Conservation (phyloP, 1,140 invertebrate genomes). For the Notospermus geniculatus region DNA sequence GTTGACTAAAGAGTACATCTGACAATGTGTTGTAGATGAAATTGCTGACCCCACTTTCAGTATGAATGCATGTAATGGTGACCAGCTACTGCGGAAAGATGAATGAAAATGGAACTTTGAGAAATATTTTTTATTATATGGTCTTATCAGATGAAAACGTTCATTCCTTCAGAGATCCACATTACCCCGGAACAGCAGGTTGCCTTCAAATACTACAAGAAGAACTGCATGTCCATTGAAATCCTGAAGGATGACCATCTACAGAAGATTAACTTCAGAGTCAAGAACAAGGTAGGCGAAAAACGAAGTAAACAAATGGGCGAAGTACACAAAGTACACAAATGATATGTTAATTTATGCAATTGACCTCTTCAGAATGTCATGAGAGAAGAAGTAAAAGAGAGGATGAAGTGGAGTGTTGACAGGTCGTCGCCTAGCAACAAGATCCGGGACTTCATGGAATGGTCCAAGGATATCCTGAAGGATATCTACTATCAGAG, state of each 20-base stretch:
- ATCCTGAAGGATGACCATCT: slow-evolving; percentile 53
- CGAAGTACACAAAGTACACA: too few relatives aligned
- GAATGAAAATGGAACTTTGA: too few relatives aligned
- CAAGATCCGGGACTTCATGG: slow-evolving; percentile 53
- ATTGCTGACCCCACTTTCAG: too few relatives aligned
- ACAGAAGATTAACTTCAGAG: slow-evolving; percentile 55
- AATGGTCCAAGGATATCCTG: slow-evolving; percentile 54
- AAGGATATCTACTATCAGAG: slow-evolving; percentile 53
- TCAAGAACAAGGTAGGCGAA: slow-evolving; percentile 51
- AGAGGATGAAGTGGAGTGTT: slow-evolving; percentile 55
- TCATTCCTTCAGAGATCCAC: slow-evolving; percentile 20
- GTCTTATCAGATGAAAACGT: too few relatives aligned
- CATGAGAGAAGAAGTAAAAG: slow-evolving; percentile 53
- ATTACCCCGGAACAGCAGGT: slow-evolving; percentile 42
- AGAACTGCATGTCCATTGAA: slow-evolving; percentile 54
- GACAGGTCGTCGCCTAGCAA: slow-evolving; percentile 54
- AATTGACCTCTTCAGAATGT: slow-evolving; percentile 38
- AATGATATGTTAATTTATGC: neutral
- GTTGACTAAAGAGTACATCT: too few relatives aligned
- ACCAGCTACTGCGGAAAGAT: too few relatives aligned
- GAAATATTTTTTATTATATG: too few relatives aligned
- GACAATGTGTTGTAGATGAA: too few relatives aligned
- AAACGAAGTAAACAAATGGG: too few relatives aligned
- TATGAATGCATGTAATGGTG: too few relatives aligned
- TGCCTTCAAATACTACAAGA: slow-evolving; percentile 54